A percentile compares a stretch with the other conserved stretches of the same genome.
phyloP scores from a whole-genome alignment of 2,113 vertebrate species.

The Calidris pugnax region DNA sequence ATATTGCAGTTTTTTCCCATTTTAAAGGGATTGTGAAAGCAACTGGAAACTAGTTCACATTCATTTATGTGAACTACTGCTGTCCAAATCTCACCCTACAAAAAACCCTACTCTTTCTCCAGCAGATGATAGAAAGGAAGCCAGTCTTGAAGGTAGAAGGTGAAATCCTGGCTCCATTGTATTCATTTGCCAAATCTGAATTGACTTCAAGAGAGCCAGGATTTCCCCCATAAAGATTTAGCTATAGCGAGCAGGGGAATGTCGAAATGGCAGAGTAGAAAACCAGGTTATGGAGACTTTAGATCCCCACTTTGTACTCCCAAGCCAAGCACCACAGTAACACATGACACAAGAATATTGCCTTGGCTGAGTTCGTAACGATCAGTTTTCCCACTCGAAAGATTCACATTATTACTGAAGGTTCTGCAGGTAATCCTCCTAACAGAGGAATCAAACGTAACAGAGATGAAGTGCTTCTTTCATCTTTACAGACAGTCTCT shows the following conservation, averaged over 20 bases:
- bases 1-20: background rate
- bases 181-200: background rate
- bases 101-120: background rate
- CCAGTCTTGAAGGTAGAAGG: background rate
- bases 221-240: background rate
- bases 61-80: background rate
- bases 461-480: background rate
- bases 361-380: background rate
- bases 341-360: background rate
- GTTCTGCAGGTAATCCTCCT: slow-evolving; percentile 23
- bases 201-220: background rate
- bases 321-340: background rate
- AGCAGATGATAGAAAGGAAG: background rate
- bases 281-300: background rate
- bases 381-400: background rate
- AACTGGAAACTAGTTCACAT: slow-evolving; percentile 21
- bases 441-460: background rate
- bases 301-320: background rate
- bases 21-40: slow-evolving; percentile 9
- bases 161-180: background rate
- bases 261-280: background rate
- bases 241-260: background rate
- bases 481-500: background rate
- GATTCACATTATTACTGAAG: background rate
- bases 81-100: background rate